These are phyloP conservation scores for Clunio marinus DNA, from an alignment of 2,888 invertebrate genomes.

Conservation along the genomic window DNA sequence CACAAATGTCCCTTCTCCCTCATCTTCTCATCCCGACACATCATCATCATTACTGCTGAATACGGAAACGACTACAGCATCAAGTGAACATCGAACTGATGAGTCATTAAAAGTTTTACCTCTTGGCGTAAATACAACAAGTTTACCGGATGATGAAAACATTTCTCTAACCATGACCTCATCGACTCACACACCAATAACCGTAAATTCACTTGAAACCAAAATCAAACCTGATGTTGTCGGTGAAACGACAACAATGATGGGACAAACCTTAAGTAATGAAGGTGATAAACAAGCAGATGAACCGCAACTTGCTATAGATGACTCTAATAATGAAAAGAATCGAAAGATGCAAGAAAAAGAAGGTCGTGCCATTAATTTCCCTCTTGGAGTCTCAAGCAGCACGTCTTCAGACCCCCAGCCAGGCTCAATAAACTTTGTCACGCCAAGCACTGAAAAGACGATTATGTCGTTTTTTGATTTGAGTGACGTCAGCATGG, in stretches of 20 bases:
- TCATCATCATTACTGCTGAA: slow-evolving; percentile 33
- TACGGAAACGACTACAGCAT: slow-evolving; percentile 12
- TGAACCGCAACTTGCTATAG: slow-evolving; percentile 6
- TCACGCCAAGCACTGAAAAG: slow-evolving; percentile 28
- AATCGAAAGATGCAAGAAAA: slow-evolving; percentile 19
- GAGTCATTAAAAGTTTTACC: slow-evolving; percentile 36
- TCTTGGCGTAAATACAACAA: slow-evolving; percentile 12
- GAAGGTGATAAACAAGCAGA: slow-evolving; percentile 27
- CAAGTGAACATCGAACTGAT: slow-evolving; percentile 17
- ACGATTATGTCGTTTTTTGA: slow-evolving; percentile 49
- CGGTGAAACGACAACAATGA: not conserved
- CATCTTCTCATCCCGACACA: not conserved
- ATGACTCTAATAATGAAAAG: slow-evolving; percentile 2
- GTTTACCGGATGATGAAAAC: slow-evolving; percentile 1
- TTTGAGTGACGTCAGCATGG: slow-evolving; percentile 75
- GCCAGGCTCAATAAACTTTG: slow-evolving; percentile 19
- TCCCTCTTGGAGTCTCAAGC: slow-evolving; percentile 15
- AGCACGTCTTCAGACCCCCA: slow-evolving; percentile 1
- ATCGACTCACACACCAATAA: slow-evolving; percentile 30
- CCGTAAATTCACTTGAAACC: slow-evolving; percentile 14
- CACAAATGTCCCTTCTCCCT: slow-evolving; percentile 20
- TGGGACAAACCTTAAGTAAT: slow-evolving; percentile 23
- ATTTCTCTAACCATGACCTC: slow-evolving; percentile 28
- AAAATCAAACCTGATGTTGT: slow-evolving; percentile 3
- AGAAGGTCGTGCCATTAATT: slow-evolving; percentile 37